Evolutionary conservation across 2,113 vertebrate genomes (phyloP).

Genomic region (Tetrax tetrax): DNA sequence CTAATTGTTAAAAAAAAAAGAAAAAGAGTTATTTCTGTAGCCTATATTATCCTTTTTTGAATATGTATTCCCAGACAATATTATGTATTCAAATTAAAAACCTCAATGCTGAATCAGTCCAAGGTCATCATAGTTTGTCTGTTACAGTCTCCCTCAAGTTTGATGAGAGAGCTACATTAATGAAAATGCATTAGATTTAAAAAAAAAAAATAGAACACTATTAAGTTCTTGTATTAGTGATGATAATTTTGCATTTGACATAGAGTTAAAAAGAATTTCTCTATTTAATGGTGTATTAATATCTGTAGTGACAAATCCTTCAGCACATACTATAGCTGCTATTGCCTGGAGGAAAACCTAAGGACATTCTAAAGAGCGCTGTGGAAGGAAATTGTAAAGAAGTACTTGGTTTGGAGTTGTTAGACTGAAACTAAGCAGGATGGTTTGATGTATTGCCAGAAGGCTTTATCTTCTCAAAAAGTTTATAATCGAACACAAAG

Average conservation of each 20-base stretch:
- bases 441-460: constrained; percentile 67
- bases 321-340: constrained; percentile 35
- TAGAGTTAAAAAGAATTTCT: constrained; percentile 57
- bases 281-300: constrained; percentile 57
- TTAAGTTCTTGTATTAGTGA: constrained; percentile 44
- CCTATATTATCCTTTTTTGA: neutral
- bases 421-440: constrained; percentile 57
- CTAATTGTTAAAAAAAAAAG: neutral
- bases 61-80: constrained; percentile 1
- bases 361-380: constrained; percentile 65
- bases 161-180: neutral
- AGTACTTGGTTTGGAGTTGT: constrained; percentile 29
- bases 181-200: constrained; percentile 33
- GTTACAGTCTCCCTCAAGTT: constrained; percentile 31
- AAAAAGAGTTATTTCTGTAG: neutral
- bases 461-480: constrained; percentile 61
- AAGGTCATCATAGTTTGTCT: constrained; percentile 52
- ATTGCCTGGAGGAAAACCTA: constrained; percentile 71
- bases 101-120: neutral
- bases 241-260: constrained; percentile 63
- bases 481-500: constrained; percentile 62
- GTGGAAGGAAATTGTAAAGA: constrained; percentile 45
- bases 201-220: neutral
- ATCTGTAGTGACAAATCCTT: constrained; percentile 58
- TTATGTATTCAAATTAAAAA: constrained; percentile 37